Conservation (phyloP, 2,113 vertebrate species). For the Nerophis ophidion region DNA sequence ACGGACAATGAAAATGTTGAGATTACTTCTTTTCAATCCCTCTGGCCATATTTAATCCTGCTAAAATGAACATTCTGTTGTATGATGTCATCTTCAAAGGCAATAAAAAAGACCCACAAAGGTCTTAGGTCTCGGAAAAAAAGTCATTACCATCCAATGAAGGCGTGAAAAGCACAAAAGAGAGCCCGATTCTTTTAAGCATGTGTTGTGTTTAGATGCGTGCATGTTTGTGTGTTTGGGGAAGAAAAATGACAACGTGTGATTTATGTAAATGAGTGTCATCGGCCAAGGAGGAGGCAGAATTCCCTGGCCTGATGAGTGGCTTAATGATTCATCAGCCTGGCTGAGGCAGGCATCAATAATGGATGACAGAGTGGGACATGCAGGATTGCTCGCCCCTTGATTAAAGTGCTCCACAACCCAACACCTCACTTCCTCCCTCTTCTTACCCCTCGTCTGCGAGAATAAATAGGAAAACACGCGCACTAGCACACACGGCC, state of each 20-base stretch:
- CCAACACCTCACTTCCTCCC: constrained; percentile 64
- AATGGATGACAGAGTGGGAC: constrained; percentile 71
- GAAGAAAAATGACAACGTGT: constrained; percentile 52
- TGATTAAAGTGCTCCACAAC: constrained; percentile 70
- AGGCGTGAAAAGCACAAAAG: neutral
- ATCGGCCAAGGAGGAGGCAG: constrained; percentile 54
- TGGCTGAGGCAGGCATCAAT: constrained; percentile 69
- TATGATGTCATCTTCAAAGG: too few species aligned
- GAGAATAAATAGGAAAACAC: constrained; percentile 36
- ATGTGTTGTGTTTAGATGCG: constrained; percentile 14
- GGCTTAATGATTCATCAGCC: constrained; percentile 74
- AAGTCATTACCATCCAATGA: neutral
- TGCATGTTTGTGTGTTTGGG: constrained; percentile 15
- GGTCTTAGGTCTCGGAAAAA: neutral
- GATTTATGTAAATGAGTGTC: constrained; percentile 69
- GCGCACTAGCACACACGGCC: constrained; percentile 11
- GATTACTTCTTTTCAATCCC: too few species aligned
- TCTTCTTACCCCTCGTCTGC: constrained; percentile 39
- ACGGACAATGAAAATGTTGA: too few species aligned
- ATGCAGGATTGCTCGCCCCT: constrained; percentile 66
- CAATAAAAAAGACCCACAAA: too few species aligned
- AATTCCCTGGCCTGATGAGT: constrained; percentile 70
- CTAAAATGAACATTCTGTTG: too few species aligned
- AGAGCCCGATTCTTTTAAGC: constrained; percentile 20
- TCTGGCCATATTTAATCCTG: too few species aligned